These are phyloP conservation scores for Chionis minor DNA, from an alignment of 2,113 vertebrate genomes.

Conservation along the genomic window DNA sequence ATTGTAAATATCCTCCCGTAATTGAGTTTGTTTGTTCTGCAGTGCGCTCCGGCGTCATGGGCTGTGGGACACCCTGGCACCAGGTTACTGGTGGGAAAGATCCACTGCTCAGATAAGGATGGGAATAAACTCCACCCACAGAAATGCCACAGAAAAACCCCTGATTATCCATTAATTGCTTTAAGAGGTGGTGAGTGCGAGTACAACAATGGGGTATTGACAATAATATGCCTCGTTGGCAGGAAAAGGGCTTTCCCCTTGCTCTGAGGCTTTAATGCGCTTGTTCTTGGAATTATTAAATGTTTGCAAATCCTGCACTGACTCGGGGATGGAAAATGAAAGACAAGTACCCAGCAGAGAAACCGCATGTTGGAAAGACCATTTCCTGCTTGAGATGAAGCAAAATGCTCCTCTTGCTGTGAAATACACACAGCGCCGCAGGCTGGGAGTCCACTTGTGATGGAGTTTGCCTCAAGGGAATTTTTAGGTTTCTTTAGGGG, in stretches of 20 bases:
- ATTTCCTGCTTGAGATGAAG: background rate
- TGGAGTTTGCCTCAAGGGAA: background rate
- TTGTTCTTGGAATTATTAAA: conserved; percentile 49
- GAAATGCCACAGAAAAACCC: conserved; percentile 68
- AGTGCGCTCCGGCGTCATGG: conserved; percentile 16
- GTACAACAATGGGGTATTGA: conserved; percentile 77
- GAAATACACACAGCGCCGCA: fast-evolving
- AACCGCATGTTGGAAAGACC: background rate
- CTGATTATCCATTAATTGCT: conserved; percentile 77
- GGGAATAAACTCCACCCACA: conserved; percentile 77
- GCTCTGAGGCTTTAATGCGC: conserved; percentile 27
- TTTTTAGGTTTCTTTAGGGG: background rate
- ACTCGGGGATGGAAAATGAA: background rate
- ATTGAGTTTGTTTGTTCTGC: conserved; percentile 75
- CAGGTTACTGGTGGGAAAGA: conserved; percentile 83
- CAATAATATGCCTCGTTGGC: conserved; percentile 69
- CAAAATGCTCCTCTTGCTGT: background rate
- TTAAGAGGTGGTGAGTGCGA: conserved; percentile 67
- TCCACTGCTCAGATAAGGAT: conserved; percentile 78
- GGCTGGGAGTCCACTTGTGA: background rate
- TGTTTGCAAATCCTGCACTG: conserved; percentile 18
- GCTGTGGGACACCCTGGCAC: conserved; percentile 87
- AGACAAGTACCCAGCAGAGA: background rate
- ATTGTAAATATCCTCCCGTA: conserved; percentile 82
- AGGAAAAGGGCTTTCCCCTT: conserved; percentile 78